Conservation (phyloP, 2,113 vertebrate genomes). For the Dascyllus trimaculatus region DNA sequence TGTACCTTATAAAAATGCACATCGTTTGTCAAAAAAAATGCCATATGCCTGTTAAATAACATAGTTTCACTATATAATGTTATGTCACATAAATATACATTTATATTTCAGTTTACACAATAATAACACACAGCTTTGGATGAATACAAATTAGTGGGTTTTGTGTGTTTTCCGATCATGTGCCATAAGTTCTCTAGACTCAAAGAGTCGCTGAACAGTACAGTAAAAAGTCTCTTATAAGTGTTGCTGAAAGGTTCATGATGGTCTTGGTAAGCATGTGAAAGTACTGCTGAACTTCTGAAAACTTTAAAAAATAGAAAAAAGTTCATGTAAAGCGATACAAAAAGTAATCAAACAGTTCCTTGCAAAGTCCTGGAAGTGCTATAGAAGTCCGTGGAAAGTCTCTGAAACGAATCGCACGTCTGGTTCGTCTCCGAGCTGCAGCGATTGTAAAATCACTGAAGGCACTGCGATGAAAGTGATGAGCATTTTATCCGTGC, state of each 20-base stretch:
- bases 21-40: constrained; percentile 50
- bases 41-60: constrained; percentile 80
- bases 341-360: constrained; percentile 49
- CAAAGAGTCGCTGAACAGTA: constrained; percentile 48
- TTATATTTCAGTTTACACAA: constrained; percentile 81
- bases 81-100: constrained; percentile 84
- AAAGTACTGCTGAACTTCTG: constrained; percentile 47
- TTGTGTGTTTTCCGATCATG: constrained; percentile 69
- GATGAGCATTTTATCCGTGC: constrained; percentile 39
- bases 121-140: constrained; percentile 73
- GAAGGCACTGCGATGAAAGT: constrained; percentile 11
- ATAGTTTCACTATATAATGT: constrained; percentile 82
- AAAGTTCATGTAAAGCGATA: constrained; percentile 47
- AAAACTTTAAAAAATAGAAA: constrained; percentile 49
- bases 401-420: constrained; percentile 52
- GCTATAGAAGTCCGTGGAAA: constrained; percentile 61
- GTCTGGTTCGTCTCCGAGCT: constrained; percentile 55
- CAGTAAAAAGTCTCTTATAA: constrained; percentile 61
- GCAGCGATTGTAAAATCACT: constrained; percentile 41
- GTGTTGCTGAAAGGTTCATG: constrained; percentile 51
- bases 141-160: constrained; percentile 65
- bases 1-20: constrained; percentile 37
- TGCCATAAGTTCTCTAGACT: constrained; percentile 61
- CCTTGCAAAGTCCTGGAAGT: constrained; percentile 66
- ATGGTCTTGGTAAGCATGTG: constrained; percentile 43